Percentiles rank a stretch among this genome's conserved stretches.
These are phyloP conservation scores for Smittia aterrima DNA, from an alignment of 2,888 invertebrate genomes.

Conservation along the genomic window DNA sequence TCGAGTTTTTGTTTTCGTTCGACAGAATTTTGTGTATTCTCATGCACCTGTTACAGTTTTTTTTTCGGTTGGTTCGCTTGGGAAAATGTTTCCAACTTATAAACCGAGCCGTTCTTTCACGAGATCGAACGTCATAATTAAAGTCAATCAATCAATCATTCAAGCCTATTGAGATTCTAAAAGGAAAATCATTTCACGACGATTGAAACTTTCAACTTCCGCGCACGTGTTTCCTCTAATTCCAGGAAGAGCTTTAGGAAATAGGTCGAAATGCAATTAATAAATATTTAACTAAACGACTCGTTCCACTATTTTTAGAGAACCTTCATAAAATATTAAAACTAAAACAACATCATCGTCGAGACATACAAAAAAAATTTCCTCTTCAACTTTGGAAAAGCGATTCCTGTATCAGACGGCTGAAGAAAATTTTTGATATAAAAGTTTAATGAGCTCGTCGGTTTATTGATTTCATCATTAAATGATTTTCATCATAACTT, in stretches of 20 bases:
- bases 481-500: no score
- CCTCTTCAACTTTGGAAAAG: background rate
- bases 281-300: conserved; percentile 29
- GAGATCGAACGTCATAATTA: background rate
- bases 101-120: background rate
- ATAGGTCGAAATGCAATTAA: conserved; percentile 33
- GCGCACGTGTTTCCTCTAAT: conserved; percentile 35
- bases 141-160: conserved; percentile 24
- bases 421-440: background rate
- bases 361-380: conserved; percentile 28
- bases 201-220: no score
- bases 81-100: background rate
- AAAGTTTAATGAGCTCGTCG: conserved; percentile 38
- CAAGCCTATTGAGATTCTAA: background rate
- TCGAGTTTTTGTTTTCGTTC: background rate
- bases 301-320: conserved; percentile 22
- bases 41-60: conserved; percentile 13
- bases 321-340: conserved; percentile 41
- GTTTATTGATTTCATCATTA: conserved; percentile 40
- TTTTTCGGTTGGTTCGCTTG: background rate
- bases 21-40: background rate
- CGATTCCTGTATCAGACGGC: background rate
- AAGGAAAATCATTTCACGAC: no score
- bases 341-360: conserved; percentile 29
- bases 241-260: background rate